phyloP scores from a whole-genome alignment of 2,113 vertebrate genomes.

The Jacana jacana region DNA sequence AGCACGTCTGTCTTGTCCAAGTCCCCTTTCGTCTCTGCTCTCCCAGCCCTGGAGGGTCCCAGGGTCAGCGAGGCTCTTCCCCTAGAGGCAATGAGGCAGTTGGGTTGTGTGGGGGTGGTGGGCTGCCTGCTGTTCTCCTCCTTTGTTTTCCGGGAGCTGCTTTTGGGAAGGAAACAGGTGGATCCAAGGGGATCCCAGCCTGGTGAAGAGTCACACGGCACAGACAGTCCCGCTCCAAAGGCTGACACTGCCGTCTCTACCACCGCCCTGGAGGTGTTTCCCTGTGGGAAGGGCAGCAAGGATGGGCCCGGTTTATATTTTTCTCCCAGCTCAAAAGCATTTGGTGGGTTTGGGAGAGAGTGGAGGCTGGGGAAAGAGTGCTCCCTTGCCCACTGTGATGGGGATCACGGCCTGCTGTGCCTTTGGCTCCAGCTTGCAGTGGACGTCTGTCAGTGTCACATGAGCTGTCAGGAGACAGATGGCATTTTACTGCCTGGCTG shows the following conservation, averaged over 20 bases:
- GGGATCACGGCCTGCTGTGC: not conserved
- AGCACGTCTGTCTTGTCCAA: not conserved
- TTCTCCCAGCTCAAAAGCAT: not conserved
- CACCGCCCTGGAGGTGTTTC: accelerated
- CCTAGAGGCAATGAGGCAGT: not conserved
- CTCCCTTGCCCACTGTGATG: accelerated
- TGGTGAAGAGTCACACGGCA: not conserved
- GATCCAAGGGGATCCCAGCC: not conserved
- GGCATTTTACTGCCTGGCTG: constrained; percentile 68
- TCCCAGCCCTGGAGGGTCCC: not conserved
- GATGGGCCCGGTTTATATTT: not conserved
- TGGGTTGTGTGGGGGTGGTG: not conserved
- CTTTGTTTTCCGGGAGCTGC: constrained; percentile 2
- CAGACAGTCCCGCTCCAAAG: not conserved
- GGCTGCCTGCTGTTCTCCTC: constrained; percentile 23
- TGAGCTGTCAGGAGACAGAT: constrained; percentile 53
- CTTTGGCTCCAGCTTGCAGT: not conserved
- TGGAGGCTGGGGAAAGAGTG: not conserved
- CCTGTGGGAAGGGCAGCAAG: not conserved
- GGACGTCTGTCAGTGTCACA: constrained; percentile 49
- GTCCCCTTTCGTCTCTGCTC: not conserved
- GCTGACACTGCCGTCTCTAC: not conserved
- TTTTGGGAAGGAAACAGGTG: constrained; percentile 7
- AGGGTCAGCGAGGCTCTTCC: not conserved
- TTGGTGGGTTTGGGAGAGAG: accelerated